A percentile compares a stretch with the other conserved stretches of the same genome.
Conservation (phyloP, 2,888 invertebrate species). For the Thalpophila matura region DNA sequence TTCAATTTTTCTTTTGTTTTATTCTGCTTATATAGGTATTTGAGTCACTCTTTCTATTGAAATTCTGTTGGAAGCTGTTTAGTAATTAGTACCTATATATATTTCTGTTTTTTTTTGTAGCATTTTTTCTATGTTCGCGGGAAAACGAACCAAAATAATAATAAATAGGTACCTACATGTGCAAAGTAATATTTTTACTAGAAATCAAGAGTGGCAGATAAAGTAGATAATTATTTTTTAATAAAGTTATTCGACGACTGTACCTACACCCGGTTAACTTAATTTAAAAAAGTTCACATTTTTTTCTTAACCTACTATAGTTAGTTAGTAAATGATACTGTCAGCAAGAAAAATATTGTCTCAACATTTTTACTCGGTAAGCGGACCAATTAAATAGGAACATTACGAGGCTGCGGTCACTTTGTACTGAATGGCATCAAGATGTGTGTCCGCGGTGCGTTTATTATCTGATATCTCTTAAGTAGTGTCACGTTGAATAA, state of each 20-base stretch:
- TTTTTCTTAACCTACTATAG: slow-evolving; percentile 17
- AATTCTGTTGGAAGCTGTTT: background rate
- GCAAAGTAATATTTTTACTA: background rate
- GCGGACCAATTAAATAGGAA: slow-evolving; percentile 80
- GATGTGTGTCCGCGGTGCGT: slow-evolving; percentile 78
- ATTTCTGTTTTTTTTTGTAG: background rate
- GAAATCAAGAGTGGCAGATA: background rate
- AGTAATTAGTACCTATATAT: no score
- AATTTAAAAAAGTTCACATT: slow-evolving; percentile 26
- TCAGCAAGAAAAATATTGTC: slow-evolving; percentile 58
- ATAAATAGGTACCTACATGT: no score
- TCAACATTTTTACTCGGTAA: slow-evolving; percentile 65
- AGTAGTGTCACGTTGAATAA: slow-evolving; percentile 85
- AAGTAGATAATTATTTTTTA: slow-evolving; percentile 6
- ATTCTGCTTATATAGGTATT: slow-evolving; percentile 27
- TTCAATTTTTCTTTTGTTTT: slow-evolving; percentile 53
- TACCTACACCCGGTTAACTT: slow-evolving; percentile 6
- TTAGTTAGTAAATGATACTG: slow-evolving; percentile 55
- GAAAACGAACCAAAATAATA: background rate
- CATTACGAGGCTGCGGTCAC: slow-evolving; percentile 69
- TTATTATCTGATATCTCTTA: slow-evolving; percentile 83
- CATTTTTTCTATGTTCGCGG: background rate
- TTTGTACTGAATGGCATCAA: slow-evolving; percentile 80
- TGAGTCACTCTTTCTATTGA: slow-evolving; percentile 2
- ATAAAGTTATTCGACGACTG: slow-evolving; percentile 25